Percentiles rank a stretch among this genome's conserved stretches.
phyloP scores from a whole-genome alignment of 2,113 vertebrate genomes.

The Lophochroa leadbeateri region DNA sequence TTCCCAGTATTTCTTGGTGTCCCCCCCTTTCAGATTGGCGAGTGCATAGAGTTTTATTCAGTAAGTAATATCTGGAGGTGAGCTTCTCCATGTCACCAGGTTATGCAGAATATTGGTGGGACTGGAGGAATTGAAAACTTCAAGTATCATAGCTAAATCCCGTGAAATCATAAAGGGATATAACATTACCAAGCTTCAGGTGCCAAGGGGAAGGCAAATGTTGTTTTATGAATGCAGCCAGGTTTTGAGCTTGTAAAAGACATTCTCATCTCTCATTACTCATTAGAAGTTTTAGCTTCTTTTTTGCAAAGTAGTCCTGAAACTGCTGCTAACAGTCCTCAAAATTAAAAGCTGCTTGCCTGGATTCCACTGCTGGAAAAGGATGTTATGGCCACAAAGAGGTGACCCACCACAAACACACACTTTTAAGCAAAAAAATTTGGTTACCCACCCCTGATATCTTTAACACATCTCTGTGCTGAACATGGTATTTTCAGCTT shows the following conservation, averaged over 20 bases:
- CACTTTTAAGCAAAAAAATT: background rate
- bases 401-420: fast-evolving
- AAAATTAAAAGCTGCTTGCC: background rate
- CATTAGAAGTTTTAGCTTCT: background rate
- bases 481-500: background rate
- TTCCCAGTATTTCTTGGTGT: background rate
- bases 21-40: fast-evolving
- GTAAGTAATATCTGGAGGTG: background rate
- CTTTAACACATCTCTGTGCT: background rate
- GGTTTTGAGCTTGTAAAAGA: background rate
- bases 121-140: background rate
- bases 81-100: background rate
- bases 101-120: background rate
- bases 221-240: background rate
- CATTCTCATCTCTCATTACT: background rate
- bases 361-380: background rate
- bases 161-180: background rate
- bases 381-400: background rate
- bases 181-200: background rate
- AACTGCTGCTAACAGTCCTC: background rate
- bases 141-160: background rate
- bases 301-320: background rate
- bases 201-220: background rate
- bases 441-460: background rate
- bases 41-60: background rate